Conservation (phyloP, 2,888 invertebrate species). For the Cyclophora punctaria region DNA sequence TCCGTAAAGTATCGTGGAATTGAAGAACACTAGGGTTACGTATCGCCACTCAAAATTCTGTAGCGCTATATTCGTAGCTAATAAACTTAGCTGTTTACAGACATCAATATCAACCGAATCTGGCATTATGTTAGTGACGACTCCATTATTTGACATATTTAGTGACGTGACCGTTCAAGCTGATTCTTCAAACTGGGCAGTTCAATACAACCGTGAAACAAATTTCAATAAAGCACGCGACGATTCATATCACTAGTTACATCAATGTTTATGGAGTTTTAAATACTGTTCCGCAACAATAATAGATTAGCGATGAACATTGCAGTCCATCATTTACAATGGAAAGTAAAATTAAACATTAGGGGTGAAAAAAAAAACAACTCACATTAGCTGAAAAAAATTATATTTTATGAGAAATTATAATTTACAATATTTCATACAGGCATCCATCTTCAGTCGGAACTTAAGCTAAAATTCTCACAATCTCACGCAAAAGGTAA, state of each 20-base stretch:
- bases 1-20: slow-evolving; percentile 34
- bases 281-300: slow-evolving; percentile 4
- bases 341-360: slow-evolving; percentile 1
- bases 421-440: slow-evolving; percentile 77
- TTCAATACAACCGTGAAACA: slow-evolving; percentile 2
- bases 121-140: slow-evolving; percentile 10
- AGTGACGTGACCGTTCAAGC: no score
- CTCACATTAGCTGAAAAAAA: slow-evolving; percentile 72
- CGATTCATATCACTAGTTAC: slow-evolving; percentile 17
- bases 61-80: slow-evolving; percentile 43
- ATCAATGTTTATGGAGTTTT: slow-evolving; percentile 8
- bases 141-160: background rate
- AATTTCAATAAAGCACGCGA: slow-evolving; percentile 2
- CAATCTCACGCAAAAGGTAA: slow-evolving; percentile 76
- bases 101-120: background rate
- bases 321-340: slow-evolving; percentile 2
- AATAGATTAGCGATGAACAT: slow-evolving; percentile 7
- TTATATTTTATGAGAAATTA: slow-evolving; percentile 77
- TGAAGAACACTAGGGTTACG: slow-evolving; percentile 45
- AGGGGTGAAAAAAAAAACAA: slow-evolving; percentile 47
- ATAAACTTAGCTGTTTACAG: slow-evolving; percentile 28
- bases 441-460: slow-evolving; percentile 76
- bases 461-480: slow-evolving; percentile 76
- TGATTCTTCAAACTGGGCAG: background rate
- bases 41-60: slow-evolving; percentile 48